Conservation (phyloP, 2,888 invertebrate genomes). For the Mythimna loreyi region DNA sequence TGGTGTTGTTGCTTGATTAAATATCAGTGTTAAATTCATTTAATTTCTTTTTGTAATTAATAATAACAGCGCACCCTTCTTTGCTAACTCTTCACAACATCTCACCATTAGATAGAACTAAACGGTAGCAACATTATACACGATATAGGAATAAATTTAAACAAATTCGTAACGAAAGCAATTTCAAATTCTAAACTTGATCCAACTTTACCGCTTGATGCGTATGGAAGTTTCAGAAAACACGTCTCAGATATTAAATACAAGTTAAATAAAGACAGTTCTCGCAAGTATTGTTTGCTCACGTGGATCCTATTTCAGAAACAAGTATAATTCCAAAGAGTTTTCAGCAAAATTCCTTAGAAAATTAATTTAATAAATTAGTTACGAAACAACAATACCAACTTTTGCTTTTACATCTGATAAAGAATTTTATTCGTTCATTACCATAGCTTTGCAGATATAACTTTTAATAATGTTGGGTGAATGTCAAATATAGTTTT, state of each 20-base stretch:
- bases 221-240: conserved; percentile 80
- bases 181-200: conserved; percentile 82
- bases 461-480: conserved; percentile 40
- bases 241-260: conserved; percentile 88
- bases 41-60: conserved; percentile 1
- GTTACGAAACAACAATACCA: conserved; percentile 75
- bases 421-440: conserved; percentile 71
- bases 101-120: conserved; percentile 62
- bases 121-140: conserved; percentile 63
- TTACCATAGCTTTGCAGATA: conserved; percentile 63
- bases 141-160: conserved; percentile 74
- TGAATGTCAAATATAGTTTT: conserved; percentile 23
- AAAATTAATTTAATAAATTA: conserved; percentile 86
- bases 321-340: conserved; percentile 84
- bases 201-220: conserved; percentile 74
- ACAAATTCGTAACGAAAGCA: conserved; percentile 76
- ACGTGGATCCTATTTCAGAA: conserved; percentile 81
- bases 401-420: conserved; percentile 73
- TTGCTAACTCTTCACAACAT: conserved; percentile 15
- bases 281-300: conserved; percentile 80
- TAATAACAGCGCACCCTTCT: conserved; percentile 12
- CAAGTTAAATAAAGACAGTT: conserved; percentile 87
- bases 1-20: too few species aligned
- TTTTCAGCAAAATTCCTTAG: conserved; percentile 76
- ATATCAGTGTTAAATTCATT: not conserved